Percentiles rank a stretch among this genome's conserved stretches.
Evolutionary conservation across 2,888 invertebrate genomes (phyloP).

Genomic region (Nymphalis urticae): DNA sequence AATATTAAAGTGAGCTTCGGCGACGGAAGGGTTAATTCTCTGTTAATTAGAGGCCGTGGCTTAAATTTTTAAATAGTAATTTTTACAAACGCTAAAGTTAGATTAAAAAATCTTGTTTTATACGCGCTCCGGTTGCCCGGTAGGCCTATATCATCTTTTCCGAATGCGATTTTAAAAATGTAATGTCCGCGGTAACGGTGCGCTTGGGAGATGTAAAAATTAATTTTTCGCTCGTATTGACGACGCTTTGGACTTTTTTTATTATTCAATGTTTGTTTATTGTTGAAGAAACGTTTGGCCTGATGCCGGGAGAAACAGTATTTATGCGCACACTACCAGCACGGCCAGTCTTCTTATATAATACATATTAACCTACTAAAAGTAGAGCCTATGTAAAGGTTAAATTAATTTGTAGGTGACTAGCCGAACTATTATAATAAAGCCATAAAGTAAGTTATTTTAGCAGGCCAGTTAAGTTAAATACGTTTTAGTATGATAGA

Average conservation of each 20-base stretch:
- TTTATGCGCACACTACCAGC: slow-evolving; percentile 15
- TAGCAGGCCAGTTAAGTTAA: no score
- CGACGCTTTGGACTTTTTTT: slow-evolving; percentile 61
- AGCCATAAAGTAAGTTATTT: no score
- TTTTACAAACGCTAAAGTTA: slow-evolving; percentile 82
- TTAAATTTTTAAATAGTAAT: slow-evolving; percentile 81
- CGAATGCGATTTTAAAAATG: slow-evolving; percentile 77
- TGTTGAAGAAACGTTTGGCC: slow-evolving; percentile 57
- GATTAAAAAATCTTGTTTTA: slow-evolving; percentile 78
- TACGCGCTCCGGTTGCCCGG: slow-evolving; percentile 54
- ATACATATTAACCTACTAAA: slow-evolving; percentile 35
- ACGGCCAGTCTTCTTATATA: slow-evolving; percentile 5
- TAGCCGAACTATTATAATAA: not conserved
- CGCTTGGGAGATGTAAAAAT: slow-evolving; percentile 74
- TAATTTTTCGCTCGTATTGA: slow-evolving; percentile 70
- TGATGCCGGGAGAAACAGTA: slow-evolving; percentile 24
- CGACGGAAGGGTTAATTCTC: slow-evolving; percentile 82
- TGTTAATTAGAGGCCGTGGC: slow-evolving; percentile 76
- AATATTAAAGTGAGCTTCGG: slow-evolving; percentile 76
- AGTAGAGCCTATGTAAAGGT: slow-evolving; percentile 17
- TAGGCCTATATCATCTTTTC: slow-evolving; percentile 75
- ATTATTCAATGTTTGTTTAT: slow-evolving; percentile 75
- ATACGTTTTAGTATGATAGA: no score
- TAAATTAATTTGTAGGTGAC: not conserved
- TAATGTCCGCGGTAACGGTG: slow-evolving; percentile 66